Evolutionary conservation across 2,888 invertebrate genomes (phyloP).

Genomic region (Phalera bucephala): DNA sequence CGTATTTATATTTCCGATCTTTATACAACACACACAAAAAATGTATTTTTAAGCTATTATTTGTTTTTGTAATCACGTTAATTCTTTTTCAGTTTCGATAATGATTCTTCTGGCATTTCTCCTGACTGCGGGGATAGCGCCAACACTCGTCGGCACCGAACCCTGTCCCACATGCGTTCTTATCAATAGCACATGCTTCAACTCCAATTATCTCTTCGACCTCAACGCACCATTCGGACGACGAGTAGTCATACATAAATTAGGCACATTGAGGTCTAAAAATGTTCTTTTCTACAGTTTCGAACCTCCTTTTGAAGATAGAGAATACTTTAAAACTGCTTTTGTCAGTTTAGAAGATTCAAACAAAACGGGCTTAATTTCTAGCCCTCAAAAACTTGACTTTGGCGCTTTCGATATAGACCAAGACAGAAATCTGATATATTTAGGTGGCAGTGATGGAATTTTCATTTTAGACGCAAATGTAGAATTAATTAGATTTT

Average conservation of each 20-base stretch:
- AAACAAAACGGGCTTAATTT: conserved; percentile 38
- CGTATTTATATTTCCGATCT: too few relatives aligned
- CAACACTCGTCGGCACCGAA: conserved; percentile 22
- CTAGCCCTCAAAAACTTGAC: conserved; percentile 46
- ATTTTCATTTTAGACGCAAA: conserved; percentile 54
- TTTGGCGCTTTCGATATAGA: conserved; percentile 69
- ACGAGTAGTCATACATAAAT: conserved; percentile 55
- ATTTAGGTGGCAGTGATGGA: conserved; percentile 65
- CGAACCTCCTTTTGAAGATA: conserved; percentile 59
- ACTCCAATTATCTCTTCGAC: conserved; percentile 51
- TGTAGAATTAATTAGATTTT: conserved; percentile 43
- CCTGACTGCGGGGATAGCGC: conserved; percentile 30
- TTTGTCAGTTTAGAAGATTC: conserved; percentile 55
- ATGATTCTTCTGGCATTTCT: conserved; percentile 46
- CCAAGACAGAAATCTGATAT: conserved; percentile 56
- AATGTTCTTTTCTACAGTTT: conserved; percentile 63
- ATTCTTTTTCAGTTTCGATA: conserved; percentile 35
- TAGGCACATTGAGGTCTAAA: conserved; percentile 49
- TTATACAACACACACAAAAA: too few relatives aligned
- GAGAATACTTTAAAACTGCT: conserved; percentile 64
- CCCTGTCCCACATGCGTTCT: conserved; percentile 51
- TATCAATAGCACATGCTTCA: conserved; percentile 55
- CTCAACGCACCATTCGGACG: conserved; percentile 60
- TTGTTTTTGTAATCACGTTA: too few relatives aligned
- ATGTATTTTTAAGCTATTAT: too few relatives aligned